Evolutionary conservation across 2,797 vertebrate genomes (phyloP).

Genomic region (Vespertilio murinus): DNA sequence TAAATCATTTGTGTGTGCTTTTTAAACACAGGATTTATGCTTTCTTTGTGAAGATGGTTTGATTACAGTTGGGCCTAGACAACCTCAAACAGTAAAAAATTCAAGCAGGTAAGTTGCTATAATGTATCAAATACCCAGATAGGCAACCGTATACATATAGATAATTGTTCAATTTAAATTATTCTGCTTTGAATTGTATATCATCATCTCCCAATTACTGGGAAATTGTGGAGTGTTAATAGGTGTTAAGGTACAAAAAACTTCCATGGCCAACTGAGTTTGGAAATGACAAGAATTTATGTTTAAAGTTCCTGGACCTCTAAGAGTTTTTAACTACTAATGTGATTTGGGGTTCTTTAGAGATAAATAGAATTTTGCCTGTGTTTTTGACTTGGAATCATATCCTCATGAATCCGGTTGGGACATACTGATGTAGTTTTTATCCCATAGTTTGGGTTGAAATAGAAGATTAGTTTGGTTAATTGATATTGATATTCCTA

Average conservation of each 20-base stretch:
- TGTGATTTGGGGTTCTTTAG: background rate
- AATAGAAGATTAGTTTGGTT: background rate
- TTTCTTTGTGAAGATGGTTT: background rate
- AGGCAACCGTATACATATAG: background rate
- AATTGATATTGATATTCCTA: background rate
- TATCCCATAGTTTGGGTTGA: background rate
- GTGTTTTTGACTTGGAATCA: background rate
- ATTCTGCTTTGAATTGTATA: background rate
- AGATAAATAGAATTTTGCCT: background rate
- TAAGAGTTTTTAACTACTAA: background rate
- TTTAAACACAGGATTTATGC: background rate
- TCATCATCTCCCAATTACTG: background rate
- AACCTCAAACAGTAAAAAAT: background rate
- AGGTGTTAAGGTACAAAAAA: background rate
- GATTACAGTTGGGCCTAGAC: background rate
- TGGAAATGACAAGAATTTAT: background rate
- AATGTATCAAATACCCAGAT: background rate
- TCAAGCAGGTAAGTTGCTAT: background rate
- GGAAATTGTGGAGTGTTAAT: background rate
- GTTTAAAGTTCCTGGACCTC: background rate
- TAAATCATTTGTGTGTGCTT: background rate
- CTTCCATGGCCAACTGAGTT: background rate
- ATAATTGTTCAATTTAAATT: background rate
- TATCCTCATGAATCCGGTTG: background rate
- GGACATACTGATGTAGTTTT: background rate